Base-by-base conservation (phyloP, 2,113 vertebrate species). In the Campylorhamphus procurvoides region DNA sequence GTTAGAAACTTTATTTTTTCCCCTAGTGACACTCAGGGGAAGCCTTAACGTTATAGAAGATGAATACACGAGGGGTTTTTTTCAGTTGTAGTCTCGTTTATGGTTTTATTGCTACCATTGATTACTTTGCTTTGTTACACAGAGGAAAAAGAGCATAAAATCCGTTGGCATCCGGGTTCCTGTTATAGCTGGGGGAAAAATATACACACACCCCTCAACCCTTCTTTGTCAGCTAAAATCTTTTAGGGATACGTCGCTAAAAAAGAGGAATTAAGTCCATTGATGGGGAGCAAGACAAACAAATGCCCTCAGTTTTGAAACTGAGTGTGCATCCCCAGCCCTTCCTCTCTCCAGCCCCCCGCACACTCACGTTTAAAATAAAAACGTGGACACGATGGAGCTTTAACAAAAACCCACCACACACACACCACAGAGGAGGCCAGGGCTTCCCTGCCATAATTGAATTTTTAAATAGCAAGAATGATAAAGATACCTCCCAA, bases 71-170 rank as follows among this genome's bases (percentile, higher is more conserved):
- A 97, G 97, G 39, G 29, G 6, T 18, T 29, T n/a, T 96, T 87
- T 66, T n/a, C 97, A 97, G 96, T 96, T 88, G 66, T 95, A 97
- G 97, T 97, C 97, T 84, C 94, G 95, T 98, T 98, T 98, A 98
- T 98, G 98, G 98, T 97, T 98, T 98, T 98, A 98, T 98, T 97
- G 97, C 98, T 97, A 95, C 97, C 97, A 98, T 98, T 98, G 98
- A 98, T 97, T 98, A 97, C 97, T 98, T 98, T 81, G 98, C 98
- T 98, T 98, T 98, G 98, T 98, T 98, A 97, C 96, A 97, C 97
- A 98, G 98, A 98, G 98, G 98, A 98, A 98, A 98, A 98, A 98
- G 98, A 98, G 97, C 97, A 98, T 98, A 98, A 98, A 98, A 98
- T 98, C 97, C 93, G 4, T 78, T 93, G 96, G 98, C 98, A 98